Evolutionary conservation across 2,888 invertebrate species (phyloP), one percentile per base, ranked within the genome.

Genomic region (Dascillus cervinus): DNA sequence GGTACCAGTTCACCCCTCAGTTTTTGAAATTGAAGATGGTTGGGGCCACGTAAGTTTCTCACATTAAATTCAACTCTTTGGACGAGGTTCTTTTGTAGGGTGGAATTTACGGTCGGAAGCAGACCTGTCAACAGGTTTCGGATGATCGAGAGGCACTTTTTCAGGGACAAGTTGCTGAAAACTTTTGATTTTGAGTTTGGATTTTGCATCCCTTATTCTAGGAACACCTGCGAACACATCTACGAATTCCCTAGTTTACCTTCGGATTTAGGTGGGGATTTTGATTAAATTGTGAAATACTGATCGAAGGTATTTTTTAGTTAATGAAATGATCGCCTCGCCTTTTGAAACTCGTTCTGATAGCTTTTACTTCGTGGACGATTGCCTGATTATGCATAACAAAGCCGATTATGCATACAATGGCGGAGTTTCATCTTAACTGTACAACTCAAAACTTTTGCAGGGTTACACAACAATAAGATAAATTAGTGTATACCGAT

Each of bases 121-220:
- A 79, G 82, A 50, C 86, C 95, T 13, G 90, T 97, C 2, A 88
- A 85, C 59, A 88, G 92, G 62, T 97, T 98, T 67, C 77, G 97
- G 32, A 98, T 97, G 97, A 94, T 97, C 51, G 96, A 97, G 64
- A 79, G 91, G 25, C 96, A 97, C 65, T 97, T 89, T 71, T 97
- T 95, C 67, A 71, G 89, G 36, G 91, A 97, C 53, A 84, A 82
- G 35, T 69, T 95, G 41, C 72, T 97, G 32, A 97, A 98, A 69
- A 94, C 92, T 5, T 97, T 98, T 69, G 97, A 98, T 64, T 98
- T 98, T 72, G 95, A 97, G 65, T 98, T 98, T 73, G 97, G 97
- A 25, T 98, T 95, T 66, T 97, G 97, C 65, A 96, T 98, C 67
- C 97, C 97, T 23, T 88, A 88, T 66, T 96, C 94, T 40, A 82